Evolutionary conservation across 2,797 vertebrate genomes (phyloP).

Genomic region (Sciurus vulgaris): DNA sequence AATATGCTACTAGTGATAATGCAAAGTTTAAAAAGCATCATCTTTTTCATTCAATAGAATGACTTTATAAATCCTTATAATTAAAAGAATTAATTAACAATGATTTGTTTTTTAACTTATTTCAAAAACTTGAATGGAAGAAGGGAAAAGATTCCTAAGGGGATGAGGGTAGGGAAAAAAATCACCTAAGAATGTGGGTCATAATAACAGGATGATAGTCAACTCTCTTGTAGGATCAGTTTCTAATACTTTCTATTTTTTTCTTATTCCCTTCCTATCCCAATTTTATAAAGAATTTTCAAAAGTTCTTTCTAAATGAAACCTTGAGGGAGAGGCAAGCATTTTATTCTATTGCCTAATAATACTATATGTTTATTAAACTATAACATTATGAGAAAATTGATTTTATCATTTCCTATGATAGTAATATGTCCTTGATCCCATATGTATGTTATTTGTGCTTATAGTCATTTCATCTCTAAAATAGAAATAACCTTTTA

Average conservation of each 20-base stretch:
- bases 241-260: not conserved
- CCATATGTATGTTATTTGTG: not conserved
- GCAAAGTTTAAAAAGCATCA: not conserved
- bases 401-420: not conserved
- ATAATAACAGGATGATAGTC: not conserved
- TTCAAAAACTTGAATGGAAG: slow-evolving; percentile 26
- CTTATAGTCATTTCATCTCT: not conserved
- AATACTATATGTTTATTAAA: not conserved
- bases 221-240: not conserved
- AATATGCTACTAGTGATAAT: not conserved
- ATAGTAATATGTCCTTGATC: not conserved
- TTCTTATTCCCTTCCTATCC: not conserved
- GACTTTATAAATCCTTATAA: not conserved
- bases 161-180: not conserved
- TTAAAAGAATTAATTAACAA: not conserved
- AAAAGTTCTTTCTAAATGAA: slow-evolving; percentile 32
- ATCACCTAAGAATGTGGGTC: not conserved
- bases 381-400: slow-evolving; percentile 10
- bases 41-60: not conserved
- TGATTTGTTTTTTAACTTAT: not conserved
- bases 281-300: not conserved
- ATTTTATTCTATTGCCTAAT: not conserved
- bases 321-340: not conserved
- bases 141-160: not conserved
- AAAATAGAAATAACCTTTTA: slow-evolving; percentile 3